Conservation (phyloP, 2,888 invertebrate species). For the Pristionchus fissidentatus region DNA sequence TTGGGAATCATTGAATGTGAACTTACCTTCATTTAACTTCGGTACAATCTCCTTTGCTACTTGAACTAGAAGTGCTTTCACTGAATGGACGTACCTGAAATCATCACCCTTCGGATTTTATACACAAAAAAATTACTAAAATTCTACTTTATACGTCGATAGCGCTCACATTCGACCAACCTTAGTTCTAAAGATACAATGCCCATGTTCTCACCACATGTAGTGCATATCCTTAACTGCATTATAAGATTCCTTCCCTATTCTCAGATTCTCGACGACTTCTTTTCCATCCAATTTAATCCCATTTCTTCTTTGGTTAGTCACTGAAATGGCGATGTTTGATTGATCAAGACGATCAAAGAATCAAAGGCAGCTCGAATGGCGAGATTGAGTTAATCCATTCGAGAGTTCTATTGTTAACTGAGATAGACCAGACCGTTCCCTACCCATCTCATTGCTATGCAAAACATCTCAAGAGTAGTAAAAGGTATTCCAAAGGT, state of each 20-base stretch:
- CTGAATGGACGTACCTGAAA: constrained; percentile 45
- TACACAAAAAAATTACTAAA: neutral
- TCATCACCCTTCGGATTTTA: neutral
- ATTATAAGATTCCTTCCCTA: constrained; percentile 37
- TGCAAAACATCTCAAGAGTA: constrained; percentile 21
- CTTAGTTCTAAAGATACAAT: neutral
- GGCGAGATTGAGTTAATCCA: neutral
- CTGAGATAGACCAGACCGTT: neutral
- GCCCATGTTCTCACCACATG: constrained; percentile 10
- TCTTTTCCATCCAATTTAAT: constrained; percentile 11
- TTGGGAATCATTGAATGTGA: neutral
- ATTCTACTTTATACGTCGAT: too few relatives aligned
- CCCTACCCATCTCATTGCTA: constrained; percentile 11
- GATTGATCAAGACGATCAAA: constrained; percentile 11
- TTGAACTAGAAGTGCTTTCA: constrained; percentile 47
- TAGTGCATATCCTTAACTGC: constrained; percentile 40
- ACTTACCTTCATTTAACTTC: constrained; percentile 16
- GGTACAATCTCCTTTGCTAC: constrained; percentile 40
- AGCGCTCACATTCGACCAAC: too few relatives aligned
- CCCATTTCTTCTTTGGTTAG: neutral
- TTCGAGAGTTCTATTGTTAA: neutral
- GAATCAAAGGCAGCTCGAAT: neutral
- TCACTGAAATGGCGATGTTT: neutral
- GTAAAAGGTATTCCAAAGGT: neutral
- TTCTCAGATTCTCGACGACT: constrained; percentile 27